Percentiles rank a stretch among this genome's conserved stretches.
These are phyloP conservation scores for Morphnarchus princeps DNA, from an alignment of 2,113 vertebrate species.

Conservation along the genomic window DNA sequence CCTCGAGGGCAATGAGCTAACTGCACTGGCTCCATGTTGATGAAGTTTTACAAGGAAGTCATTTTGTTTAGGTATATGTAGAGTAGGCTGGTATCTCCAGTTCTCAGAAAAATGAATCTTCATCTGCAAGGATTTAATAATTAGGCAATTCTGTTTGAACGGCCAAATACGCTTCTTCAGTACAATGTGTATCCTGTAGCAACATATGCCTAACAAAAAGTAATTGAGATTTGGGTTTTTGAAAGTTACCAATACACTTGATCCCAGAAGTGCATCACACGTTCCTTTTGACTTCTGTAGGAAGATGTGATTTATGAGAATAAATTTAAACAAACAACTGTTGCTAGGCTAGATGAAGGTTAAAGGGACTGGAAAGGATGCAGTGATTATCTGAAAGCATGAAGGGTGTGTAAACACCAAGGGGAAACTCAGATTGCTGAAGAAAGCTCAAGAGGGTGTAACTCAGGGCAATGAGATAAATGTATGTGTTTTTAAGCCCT, in stretches of 20 bases:
- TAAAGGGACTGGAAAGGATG: slow-evolving; percentile 7
- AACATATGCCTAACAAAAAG: neutral
- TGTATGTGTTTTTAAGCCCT: slow-evolving; percentile 8
- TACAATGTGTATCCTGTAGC: neutral
- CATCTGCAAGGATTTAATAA: neutral
- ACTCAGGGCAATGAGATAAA: slow-evolving; percentile 21
- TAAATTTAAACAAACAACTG: slow-evolving; percentile 29
- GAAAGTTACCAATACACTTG: neutral
- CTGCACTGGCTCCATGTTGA: neutral
- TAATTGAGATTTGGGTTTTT: neutral
- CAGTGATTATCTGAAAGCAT: neutral
- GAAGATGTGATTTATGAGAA: slow-evolving; percentile 18
- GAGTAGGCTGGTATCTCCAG: neutral
- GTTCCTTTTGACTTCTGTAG: neutral
- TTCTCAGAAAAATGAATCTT: neutral
- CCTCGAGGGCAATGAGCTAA: slow-evolving; percentile 24
- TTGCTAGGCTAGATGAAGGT: neutral
- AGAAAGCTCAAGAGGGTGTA: slow-evolving; percentile 34
- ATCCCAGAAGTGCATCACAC: neutral
- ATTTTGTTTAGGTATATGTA: neutral
- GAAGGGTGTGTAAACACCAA: slow-evolving; percentile 49
- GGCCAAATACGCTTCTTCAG: neutral
- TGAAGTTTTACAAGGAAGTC: neutral
- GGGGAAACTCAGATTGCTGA: neutral
- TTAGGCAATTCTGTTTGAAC: neutral